A percentile compares a stretch with the other conserved stretches of the same genome.
These are phyloP conservation scores for Patella pellucida DNA, from an alignment of 2,888 invertebrate genomes.

Conservation along the genomic window DNA sequence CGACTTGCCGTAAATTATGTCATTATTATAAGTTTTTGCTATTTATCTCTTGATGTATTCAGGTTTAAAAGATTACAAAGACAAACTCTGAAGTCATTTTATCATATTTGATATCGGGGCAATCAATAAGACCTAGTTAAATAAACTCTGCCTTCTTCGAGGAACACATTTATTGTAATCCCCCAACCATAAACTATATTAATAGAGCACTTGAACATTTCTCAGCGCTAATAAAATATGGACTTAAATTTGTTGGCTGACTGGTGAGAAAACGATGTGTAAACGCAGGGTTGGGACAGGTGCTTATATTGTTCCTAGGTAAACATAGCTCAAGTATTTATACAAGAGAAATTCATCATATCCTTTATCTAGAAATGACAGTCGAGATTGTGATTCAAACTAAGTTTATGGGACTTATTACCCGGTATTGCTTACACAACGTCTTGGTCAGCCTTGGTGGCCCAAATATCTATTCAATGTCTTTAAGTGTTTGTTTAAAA, in stretches of 20 bases:
- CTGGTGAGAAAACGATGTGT: slow-evolving; percentile 7
- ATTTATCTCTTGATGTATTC: too few species aligned
- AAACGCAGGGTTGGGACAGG: neutral
- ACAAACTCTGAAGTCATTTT: too few species aligned
- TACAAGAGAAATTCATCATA: neutral
- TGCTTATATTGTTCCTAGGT: slow-evolving; percentile 1
- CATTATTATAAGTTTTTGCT: too few species aligned
- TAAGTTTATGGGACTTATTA: too few species aligned
- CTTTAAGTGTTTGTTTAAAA: too few species aligned
- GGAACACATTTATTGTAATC: neutral
- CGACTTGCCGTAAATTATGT: too few species aligned
- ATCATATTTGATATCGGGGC: too few species aligned
- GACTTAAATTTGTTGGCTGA: neutral
- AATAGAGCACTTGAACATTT: neutral
- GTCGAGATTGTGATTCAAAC: neutral
- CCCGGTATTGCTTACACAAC: too few species aligned
- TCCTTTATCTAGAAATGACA: slow-evolving; percentile 7
- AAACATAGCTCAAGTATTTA: slow-evolving; percentile 2
- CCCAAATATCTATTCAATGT: too few species aligned
- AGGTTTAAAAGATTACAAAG: too few species aligned
- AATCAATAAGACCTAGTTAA: neutral
- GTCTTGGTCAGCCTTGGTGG: too few species aligned
- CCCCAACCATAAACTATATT: neutral
- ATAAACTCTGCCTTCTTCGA: neutral
- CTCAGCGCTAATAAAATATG: neutral